Evolutionary conservation across 2,113 vertebrate genomes (phyloP).

Genomic region (Octodon degus): DNA sequence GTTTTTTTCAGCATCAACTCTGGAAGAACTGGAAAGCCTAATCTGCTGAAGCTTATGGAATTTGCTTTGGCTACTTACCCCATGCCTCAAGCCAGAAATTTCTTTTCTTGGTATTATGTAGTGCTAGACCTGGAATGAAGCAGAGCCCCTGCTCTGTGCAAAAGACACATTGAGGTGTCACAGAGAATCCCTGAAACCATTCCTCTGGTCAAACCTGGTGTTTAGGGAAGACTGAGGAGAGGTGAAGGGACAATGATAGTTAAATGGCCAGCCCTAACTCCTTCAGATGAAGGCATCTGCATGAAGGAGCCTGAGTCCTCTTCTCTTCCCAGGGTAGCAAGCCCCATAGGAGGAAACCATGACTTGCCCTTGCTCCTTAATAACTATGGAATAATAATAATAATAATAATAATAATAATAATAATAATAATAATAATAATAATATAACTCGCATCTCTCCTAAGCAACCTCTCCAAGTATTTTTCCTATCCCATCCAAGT

Average conservation of each 20-base stretch:
- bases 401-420: too few species aligned
- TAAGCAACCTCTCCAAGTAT: background rate
- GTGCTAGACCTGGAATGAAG: background rate
- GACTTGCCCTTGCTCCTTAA: background rate
- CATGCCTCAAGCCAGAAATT: background rate
- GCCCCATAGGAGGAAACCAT: background rate
- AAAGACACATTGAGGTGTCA: background rate
- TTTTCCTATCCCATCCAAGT: background rate
- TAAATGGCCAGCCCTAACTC: background rate
- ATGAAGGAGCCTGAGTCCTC: background rate
- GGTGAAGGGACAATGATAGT: background rate
- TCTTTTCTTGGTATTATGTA: background rate
- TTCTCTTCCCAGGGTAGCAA: background rate
- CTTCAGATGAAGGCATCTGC: background rate
- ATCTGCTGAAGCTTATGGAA: background rate
- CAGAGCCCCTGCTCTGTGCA: background rate
- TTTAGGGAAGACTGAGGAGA: background rate
- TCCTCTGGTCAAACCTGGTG: background rate
- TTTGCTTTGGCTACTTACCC: background rate
- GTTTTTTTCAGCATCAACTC: background rate
- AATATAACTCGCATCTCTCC: background rate
- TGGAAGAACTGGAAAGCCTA: background rate
- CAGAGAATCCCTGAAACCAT: background rate
- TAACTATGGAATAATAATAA: background rate
- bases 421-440: too few species aligned